Evolutionary conservation across 2,888 invertebrate genomes (phyloP).

Genomic region (Sympetrum striolatum): DNA sequence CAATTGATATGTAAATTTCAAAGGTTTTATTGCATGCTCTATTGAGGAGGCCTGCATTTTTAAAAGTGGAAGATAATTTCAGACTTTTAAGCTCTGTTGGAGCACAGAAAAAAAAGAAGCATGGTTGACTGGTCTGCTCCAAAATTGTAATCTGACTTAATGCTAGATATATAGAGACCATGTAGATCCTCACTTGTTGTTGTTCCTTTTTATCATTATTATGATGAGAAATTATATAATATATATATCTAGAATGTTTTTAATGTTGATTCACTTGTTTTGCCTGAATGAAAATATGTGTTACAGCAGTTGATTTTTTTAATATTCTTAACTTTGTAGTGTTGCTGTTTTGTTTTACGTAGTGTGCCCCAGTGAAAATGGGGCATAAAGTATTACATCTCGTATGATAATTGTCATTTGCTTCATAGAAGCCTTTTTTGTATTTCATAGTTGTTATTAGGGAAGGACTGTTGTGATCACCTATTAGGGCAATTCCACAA

Average conservation of each 20-base stretch:
- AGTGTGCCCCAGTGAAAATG: constrained; percentile 35
- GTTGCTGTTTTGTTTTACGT: constrained; percentile 44
- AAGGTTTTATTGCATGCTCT: constrained; percentile 41
- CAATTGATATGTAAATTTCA: constrained; percentile 42
- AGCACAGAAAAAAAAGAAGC: constrained; percentile 21
- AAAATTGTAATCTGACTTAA: constrained; percentile 41
- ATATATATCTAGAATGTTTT: constrained; percentile 44
- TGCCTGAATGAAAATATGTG: constrained; percentile 41
- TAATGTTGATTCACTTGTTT: constrained; percentile 41
- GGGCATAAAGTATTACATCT: constrained; percentile 40
- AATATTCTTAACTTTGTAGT: constrained; percentile 43
- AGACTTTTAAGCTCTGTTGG: constrained; percentile 37
- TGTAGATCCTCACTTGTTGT: constrained; percentile 42
- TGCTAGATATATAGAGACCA: constrained; percentile 38
- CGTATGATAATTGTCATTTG: constrained; percentile 44
- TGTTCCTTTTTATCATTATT: constrained; percentile 42
- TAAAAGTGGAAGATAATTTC: constrained; percentile 42
- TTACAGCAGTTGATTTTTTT: constrained; percentile 43
- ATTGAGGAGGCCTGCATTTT: constrained; percentile 42
- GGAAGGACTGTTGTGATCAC: constrained; percentile 50
- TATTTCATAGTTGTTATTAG: constrained; percentile 46
- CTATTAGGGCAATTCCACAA: constrained; percentile 46
- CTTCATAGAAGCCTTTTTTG: constrained; percentile 44
- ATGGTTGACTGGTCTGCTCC: constrained; percentile 41
- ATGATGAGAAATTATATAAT: constrained; percentile 42